Evolutionary conservation across 2,113 vertebrate species (phyloP).

Genomic region (Chlorocebus sabaeus): DNA sequence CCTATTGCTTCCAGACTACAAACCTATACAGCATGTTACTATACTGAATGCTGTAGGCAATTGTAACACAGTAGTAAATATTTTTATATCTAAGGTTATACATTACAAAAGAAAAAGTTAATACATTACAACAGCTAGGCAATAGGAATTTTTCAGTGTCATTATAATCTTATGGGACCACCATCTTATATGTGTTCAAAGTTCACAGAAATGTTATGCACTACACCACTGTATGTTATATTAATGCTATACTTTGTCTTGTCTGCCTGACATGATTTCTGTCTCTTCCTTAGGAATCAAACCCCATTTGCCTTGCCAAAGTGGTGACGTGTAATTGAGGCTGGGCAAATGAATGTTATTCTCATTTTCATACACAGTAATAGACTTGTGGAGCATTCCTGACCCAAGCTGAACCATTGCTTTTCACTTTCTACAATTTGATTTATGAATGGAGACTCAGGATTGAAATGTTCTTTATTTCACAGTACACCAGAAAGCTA

Average conservation of each 20-base stretch:
- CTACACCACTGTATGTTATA: background rate
- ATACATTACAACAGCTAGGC: background rate
- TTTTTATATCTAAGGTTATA: background rate
- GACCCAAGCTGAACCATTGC: too few species aligned
- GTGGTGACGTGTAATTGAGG: background rate
- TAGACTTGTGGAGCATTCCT: background rate
- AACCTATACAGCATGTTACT: background rate
- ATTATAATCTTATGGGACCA: background rate
- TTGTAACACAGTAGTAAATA: background rate
- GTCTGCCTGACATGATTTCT: too few species aligned
- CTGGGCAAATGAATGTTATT: background rate
- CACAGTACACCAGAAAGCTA: background rate
- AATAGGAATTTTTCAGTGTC: background rate
- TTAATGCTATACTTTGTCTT: background rate
- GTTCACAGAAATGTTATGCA: background rate
- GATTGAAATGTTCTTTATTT: background rate
- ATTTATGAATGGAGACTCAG: too few species aligned
- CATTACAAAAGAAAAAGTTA: background rate
- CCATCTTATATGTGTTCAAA: background rate
- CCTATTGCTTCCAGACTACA: background rate
- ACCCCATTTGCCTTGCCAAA: background rate
- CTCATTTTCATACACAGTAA: background rate
- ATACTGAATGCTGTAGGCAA: background rate
- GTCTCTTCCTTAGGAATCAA: background rate
- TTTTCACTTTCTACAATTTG: background rate